A percentile compares a stretch with the other conserved stretches of the same genome.
phyloP scores from a whole-genome alignment of 2,797 vertebrate species.

The Sebastes diaconus region DNA sequence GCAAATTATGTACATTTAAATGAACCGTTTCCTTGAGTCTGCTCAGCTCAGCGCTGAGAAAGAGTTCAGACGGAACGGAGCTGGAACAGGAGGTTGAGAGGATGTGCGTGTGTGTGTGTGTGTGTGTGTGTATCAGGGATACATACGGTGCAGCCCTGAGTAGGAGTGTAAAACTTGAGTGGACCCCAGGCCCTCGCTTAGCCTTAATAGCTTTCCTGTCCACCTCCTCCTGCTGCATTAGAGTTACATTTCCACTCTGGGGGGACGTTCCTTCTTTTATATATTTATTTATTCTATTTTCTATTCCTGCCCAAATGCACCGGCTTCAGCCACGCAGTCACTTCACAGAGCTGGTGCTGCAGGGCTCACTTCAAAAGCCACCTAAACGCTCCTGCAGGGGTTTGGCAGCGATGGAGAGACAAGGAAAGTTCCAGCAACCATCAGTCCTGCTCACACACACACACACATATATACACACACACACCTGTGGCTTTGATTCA shows the following conservation, averaged over 20 bases:
- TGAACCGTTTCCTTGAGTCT: constrained; percentile 82
- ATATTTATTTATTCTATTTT: constrained; percentile 74
- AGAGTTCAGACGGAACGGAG: constrained; percentile 78
- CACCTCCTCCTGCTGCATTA: constrained; percentile 75
- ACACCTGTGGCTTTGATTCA: constrained; percentile 75
- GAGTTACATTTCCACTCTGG: constrained; percentile 72
- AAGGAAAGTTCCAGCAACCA: constrained; percentile 48
- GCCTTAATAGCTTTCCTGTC: constrained; percentile 80
- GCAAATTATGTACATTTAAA: constrained; percentile 86
- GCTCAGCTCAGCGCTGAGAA: constrained; percentile 76
- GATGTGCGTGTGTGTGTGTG: constrained; percentile 6
- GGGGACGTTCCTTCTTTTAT: constrained; percentile 57
- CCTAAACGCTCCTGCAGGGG: constrained; percentile 48
- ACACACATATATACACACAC: constrained; percentile 2
- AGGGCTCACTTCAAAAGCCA: constrained; percentile 58
- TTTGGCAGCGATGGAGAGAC: constrained; percentile 33
- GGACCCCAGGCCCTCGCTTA: constrained; percentile 82
- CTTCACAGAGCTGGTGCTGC: constrained; percentile 53
- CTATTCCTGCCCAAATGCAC: constrained; percentile 50
- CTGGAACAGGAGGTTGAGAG: constrained; percentile 67
- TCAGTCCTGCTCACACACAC: constrained; percentile 51
- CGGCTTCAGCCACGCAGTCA: constrained; percentile 47
- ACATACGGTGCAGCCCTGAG: constrained; percentile 69
- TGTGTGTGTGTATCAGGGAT: constrained; percentile 37
- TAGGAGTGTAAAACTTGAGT: constrained; percentile 83